Conservation (phyloP, 2,888 invertebrate genomes). For the Anoplius nigerrimus region DNA sequence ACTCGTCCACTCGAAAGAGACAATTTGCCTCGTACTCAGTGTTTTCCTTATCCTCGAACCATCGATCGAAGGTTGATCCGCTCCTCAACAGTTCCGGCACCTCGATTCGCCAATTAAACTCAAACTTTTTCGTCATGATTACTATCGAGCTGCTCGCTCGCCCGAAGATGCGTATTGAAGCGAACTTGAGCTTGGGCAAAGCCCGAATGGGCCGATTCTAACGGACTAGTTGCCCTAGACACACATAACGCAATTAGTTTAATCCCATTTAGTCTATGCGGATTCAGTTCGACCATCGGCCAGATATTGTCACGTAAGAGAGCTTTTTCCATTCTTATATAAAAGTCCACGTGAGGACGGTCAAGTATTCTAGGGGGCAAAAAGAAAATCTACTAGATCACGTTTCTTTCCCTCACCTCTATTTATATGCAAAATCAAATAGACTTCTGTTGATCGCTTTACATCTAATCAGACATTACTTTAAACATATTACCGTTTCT, state of each 20-base stretch:
- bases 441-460: no score
- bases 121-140: slow-evolving; percentile 81
- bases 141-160: not conserved
- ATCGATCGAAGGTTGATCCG: slow-evolving; percentile 80
- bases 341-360: no score
- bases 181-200: slow-evolving; percentile 33
- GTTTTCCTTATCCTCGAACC: slow-evolving; percentile 81
- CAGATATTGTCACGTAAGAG: slow-evolving; percentile 22
- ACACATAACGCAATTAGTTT: slow-evolving; percentile 63
- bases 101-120: slow-evolving; percentile 81
- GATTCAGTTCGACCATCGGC: slow-evolving; percentile 42
- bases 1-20: slow-evolving; percentile 80
- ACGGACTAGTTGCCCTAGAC: slow-evolving; percentile 23
- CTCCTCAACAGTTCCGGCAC: slow-evolving; percentile 78
- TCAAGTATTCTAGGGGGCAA: no score
- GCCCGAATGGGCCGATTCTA: slow-evolving; percentile 34
- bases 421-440: no score
- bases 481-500: no score
- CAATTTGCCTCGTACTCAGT: slow-evolving; percentile 78
- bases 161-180: slow-evolving; percentile 18
- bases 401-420: no score
- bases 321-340: slow-evolving; percentile 30
- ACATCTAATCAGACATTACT: no score
- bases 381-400: no score
- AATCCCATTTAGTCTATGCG: slow-evolving; percentile 65